Evolutionary conservation across 2,113 vertebrate species (phyloP).

Genomic region (Hoplias malabaricus): DNA sequence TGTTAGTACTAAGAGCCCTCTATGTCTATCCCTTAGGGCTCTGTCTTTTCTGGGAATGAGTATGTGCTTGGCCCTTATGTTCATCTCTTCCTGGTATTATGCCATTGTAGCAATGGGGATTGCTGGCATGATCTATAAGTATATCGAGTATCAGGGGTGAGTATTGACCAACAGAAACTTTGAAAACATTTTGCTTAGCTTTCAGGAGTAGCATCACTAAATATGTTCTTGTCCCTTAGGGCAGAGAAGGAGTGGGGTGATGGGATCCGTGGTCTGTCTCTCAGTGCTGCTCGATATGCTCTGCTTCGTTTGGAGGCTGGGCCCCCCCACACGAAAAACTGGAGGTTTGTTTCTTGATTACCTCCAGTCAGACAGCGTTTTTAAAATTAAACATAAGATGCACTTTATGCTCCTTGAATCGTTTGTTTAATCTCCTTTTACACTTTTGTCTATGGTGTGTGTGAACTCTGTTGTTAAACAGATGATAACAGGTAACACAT

Average conservation of each 20-base stretch:
- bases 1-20: not conserved
- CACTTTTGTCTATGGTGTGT: not conserved
- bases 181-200: not conserved
- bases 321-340: conserved; percentile 98
- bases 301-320: conserved; percentile 90
- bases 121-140: conserved; percentile 99
- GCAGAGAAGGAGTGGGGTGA: conserved; percentile 99
- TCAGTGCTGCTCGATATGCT: conserved; percentile 93
- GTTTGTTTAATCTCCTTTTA: not conserved
- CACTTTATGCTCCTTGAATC: not conserved
- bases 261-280: conserved; percentile 92
- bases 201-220: not conserved
- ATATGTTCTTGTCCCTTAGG: conserved; percentile 39
- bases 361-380: not conserved
- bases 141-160: conserved; percentile 98
- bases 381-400: not conserved
- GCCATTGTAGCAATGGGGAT: conserved; percentile 96
- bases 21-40: conserved; percentile 72
- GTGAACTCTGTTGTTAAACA: not conserved
- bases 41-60: conserved; percentile 98
- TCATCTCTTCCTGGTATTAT: conserved; percentile 98
- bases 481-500: no score
- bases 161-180: conserved; percentile 52
- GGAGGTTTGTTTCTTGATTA: conserved; percentile 78
- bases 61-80: conserved; percentile 96